Conservation (phyloP, 2,888 invertebrate species). For the Laspeyria flexula region DNA sequence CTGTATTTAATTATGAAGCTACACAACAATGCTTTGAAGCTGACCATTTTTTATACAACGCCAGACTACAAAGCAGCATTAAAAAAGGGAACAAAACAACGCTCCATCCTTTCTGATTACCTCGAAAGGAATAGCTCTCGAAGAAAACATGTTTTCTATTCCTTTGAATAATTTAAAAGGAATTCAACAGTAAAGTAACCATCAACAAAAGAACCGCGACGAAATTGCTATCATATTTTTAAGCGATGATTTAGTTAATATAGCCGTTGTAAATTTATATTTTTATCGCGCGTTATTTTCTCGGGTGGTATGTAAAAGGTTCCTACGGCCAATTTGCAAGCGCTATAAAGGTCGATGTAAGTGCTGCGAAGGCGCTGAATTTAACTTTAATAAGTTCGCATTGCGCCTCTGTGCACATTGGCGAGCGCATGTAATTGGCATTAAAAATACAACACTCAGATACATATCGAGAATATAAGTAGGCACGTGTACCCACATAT, state of each 20-base stretch:
- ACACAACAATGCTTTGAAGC: conserved; percentile 42
- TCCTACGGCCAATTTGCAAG: conserved; percentile 36
- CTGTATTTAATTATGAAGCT: conserved; percentile 39
- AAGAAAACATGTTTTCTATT: conserved; percentile 36
- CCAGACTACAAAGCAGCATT: conserved; percentile 23
- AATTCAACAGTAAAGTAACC: conserved; percentile 17
- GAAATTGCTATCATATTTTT: conserved; percentile 29
- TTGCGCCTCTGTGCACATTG: conserved; percentile 58
- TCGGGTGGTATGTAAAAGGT: conserved; percentile 19
- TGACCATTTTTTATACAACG: conserved; percentile 28
- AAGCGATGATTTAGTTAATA: conserved; percentile 31
- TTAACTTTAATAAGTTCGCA: conserved; percentile 78
- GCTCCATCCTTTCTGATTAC: conserved; percentile 30
- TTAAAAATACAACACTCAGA: conserved; percentile 53
- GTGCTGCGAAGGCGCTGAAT: conserved; percentile 57
- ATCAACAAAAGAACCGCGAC: conserved; percentile 19
- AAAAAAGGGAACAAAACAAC: conserved; percentile 19
- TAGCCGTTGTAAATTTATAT: conserved; percentile 23
- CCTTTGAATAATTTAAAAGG: conserved; percentile 41
- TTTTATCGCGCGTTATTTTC: conserved; percentile 23
- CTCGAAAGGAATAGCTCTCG: conserved; percentile 23
- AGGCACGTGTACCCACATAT: conserved; percentile 22
- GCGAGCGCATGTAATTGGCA: conserved; percentile 47
- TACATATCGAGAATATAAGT: conserved; percentile 36
- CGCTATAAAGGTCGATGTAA: conserved; percentile 58